Evolutionary conservation across 2,113 vertebrate genomes (phyloP).

Genomic region (Crypturellus undulatus): DNA sequence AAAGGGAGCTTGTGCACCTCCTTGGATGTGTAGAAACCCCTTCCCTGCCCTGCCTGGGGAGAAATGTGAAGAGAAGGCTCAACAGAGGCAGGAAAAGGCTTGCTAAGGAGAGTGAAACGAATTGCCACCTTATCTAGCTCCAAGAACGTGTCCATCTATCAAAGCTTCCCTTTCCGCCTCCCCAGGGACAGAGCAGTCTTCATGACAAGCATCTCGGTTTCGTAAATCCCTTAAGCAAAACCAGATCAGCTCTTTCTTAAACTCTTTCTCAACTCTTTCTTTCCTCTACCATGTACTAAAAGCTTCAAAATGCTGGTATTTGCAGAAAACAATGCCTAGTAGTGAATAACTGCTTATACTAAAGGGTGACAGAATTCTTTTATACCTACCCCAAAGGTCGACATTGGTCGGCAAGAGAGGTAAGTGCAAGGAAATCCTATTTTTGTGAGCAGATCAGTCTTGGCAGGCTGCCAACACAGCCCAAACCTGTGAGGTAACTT

Average conservation of each 20-base stretch:
- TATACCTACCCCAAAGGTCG: not conserved
- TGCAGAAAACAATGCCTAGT: constrained; percentile 41
- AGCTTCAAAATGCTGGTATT: constrained; percentile 51
- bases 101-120: not conserved
- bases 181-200: not conserved
- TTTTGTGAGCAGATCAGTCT: constrained; percentile 67
- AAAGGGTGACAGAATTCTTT: constrained; percentile 18
- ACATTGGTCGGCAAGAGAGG: constrained; percentile 17
- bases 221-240: constrained; percentile 41
- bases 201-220: not conserved
- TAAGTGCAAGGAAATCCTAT: constrained; percentile 4
- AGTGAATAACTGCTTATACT: constrained; percentile 27
- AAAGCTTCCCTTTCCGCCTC: not conserved
- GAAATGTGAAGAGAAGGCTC: not conserved
- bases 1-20: not conserved
- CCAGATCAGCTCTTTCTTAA: constrained; percentile 55
- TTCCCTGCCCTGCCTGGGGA: not conserved
- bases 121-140: not conserved
- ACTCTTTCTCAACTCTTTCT: not conserved
- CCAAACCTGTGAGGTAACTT: constrained; percentile 75
- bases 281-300: constrained; percentile 48
- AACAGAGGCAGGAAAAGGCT: not conserved
- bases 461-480: constrained; percentile 74
- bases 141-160: not conserved
- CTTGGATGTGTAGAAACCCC: not conserved